phyloP scores from a whole-genome alignment of 2,888 invertebrate genomes.

The Campopleginae sp. region DNA sequence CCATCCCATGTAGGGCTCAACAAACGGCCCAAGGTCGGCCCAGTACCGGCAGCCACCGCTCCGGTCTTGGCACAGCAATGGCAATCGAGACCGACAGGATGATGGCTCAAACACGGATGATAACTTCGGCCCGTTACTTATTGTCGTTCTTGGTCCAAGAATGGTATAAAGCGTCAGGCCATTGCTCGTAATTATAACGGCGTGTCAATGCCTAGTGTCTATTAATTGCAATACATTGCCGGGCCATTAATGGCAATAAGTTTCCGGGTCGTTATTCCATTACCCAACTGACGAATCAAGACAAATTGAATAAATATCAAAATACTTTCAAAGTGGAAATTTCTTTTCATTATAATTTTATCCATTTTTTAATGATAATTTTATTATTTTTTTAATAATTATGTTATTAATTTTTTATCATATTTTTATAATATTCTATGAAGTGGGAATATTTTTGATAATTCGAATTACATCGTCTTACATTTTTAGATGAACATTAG shows the following conservation, averaged over 20 bases:
- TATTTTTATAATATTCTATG: not conserved
- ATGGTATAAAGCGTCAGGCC: not conserved
- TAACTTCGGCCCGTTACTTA: constrained; percentile 20
- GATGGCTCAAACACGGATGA: constrained; percentile 5
- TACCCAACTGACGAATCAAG: not conserved
- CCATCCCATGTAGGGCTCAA: not conserved
- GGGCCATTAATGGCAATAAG: constrained; percentile 7
- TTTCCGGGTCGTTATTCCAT: not conserved
- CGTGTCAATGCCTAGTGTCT: not conserved
- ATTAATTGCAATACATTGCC: not conserved
- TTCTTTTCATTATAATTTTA: not conserved
- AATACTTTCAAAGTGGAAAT: not conserved
- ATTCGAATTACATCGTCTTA: too few relatives aligned
- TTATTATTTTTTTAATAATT: too few relatives aligned
- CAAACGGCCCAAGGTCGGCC: not conserved
- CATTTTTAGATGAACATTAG: too few relatives aligned
- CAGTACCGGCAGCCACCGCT: not conserved
- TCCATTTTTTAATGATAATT: not conserved
- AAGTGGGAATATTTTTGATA: too few relatives aligned
- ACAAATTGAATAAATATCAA: not conserved
- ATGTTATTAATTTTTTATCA: not conserved
- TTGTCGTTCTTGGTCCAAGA: constrained; percentile 13
- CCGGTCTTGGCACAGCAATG: not conserved
- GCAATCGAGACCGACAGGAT: not conserved
- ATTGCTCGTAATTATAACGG: not conserved